These are phyloP conservation scores for Zaprionus inermis DNA, from an alignment of 1,140 invertebrate genomes.

Conservation along the genomic window DNA sequence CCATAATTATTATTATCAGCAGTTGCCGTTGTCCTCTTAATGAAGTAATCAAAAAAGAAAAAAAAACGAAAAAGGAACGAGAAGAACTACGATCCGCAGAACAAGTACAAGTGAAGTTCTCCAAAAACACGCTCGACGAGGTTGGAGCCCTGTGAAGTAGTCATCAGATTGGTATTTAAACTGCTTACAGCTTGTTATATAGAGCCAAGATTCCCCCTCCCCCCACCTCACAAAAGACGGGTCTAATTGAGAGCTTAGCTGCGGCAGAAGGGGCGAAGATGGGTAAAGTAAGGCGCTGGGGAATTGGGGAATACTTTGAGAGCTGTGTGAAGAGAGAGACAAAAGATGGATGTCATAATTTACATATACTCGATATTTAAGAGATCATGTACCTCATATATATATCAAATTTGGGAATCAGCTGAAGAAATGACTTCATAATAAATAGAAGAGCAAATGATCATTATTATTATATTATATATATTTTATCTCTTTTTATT, in stretches of 20 bases:
- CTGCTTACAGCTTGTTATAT: constrained; percentile 43
- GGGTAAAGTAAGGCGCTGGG: neutral
- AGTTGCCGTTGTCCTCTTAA: constrained; percentile 73
- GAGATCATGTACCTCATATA: too few species aligned
- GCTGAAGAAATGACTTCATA: too few species aligned
- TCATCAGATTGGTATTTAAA: constrained; percentile 45
- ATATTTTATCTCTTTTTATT: too few species aligned
- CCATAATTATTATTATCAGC: constrained; percentile 71
- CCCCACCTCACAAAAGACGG: neutral
- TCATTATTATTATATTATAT: too few species aligned
- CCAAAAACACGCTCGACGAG: constrained; percentile 10
- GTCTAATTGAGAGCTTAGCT: neutral
- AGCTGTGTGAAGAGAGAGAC: too few species aligned
- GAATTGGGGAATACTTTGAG: neutral
- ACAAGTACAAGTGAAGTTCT: constrained; percentile 20
- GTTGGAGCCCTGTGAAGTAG: constrained; percentile 25
- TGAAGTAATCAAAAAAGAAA: constrained; percentile 75
- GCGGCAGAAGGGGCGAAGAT: neutral
- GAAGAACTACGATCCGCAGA: neutral
- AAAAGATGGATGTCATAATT: neutral
- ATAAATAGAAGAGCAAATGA: too few species aligned
- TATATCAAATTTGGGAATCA: too few species aligned
- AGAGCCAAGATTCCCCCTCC: constrained; percentile 31
- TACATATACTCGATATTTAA: too few species aligned
- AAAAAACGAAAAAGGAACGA: neutral